These are phyloP conservation scores for Uropsilus gracilis DNA, from an alignment of 2,113 vertebrate genomes.

Conservation along the genomic window DNA sequence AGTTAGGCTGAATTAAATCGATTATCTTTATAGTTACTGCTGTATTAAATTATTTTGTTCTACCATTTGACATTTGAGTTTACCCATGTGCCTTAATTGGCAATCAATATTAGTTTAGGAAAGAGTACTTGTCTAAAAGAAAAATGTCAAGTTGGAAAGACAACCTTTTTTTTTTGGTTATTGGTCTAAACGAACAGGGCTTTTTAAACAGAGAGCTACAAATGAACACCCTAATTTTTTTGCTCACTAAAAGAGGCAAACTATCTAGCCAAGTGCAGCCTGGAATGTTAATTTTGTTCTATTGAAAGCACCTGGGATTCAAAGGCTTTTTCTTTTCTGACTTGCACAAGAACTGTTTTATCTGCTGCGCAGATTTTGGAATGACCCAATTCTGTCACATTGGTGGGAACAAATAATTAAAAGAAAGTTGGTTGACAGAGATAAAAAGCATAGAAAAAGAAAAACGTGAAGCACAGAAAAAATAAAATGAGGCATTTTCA, in stretches of 20 bases:
- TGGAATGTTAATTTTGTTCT: constrained; percentile 78
- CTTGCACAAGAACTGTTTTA: constrained; percentile 68
- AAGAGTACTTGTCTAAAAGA: constrained; percentile 19
- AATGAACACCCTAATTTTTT: constrained; percentile 70
- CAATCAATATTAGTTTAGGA: constrained; percentile 51
- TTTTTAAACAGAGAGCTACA: constrained; percentile 75
- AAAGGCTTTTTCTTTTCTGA: constrained; percentile 59
- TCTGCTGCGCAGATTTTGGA: constrained; percentile 48
- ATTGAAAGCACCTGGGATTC: constrained; percentile 78
- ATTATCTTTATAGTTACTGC: not conserved
- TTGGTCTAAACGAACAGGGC: constrained; percentile 52
- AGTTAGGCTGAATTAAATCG: not conserved
- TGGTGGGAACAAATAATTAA: constrained; percentile 74
- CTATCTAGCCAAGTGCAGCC: constrained; percentile 60
- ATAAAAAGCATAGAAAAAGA: constrained; percentile 58
- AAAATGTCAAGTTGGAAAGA: constrained; percentile 65
- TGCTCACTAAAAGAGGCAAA: constrained; percentile 61
- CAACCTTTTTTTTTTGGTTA: not conserved
- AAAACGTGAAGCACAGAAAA: not conserved
- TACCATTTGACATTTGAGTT: constrained; percentile 34
- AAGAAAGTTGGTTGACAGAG: constrained; percentile 76
- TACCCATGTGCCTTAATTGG: constrained; percentile 3
- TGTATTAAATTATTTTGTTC: constrained; percentile 1
- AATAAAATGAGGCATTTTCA: constrained; percentile 1
- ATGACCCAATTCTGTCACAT: constrained; percentile 77